These are phyloP conservation scores for Sus scrofa DNA, from an alignment of 2,113 vertebrate genomes.

Conservation along the genomic window DNA sequence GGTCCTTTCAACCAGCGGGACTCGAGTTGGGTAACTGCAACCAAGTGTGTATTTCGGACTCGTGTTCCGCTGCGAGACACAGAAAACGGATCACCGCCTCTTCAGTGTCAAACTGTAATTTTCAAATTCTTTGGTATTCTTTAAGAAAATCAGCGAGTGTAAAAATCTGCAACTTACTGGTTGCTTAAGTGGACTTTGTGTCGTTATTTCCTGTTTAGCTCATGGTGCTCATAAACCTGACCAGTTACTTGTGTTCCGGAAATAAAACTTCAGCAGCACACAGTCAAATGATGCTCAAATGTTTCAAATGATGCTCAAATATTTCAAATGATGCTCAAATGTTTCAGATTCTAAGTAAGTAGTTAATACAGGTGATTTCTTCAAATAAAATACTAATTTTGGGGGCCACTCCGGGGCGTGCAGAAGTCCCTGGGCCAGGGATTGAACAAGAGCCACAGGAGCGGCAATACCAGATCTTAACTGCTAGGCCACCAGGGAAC, in stretches of 20 bases:
- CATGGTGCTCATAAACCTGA: not conserved
- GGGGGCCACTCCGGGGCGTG: too few species aligned
- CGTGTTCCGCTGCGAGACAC: not conserved
- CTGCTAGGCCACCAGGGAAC: too few species aligned
- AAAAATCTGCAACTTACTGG: not conserved
- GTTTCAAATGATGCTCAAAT: not conserved
- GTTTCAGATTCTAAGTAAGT: not conserved
- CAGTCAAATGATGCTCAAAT: not conserved
- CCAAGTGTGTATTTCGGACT: fast-evolving
- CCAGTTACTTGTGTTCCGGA: not conserved
- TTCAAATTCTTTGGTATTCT: not conserved
- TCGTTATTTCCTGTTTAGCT: not conserved
- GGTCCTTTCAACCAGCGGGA: not conserved
- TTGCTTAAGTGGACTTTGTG: not conserved
- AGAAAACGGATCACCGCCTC: not conserved
- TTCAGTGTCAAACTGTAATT: not conserved
- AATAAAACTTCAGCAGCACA: not conserved
- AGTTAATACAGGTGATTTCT: not conserved
- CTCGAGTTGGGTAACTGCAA: not conserved
- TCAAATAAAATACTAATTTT: not conserved
- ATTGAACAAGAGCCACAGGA: too few species aligned
- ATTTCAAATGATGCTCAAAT: not conserved
- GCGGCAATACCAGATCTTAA: too few species aligned
- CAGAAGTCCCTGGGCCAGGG: too few species aligned
- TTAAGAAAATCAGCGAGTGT: not conserved